These are phyloP conservation scores for Hyles lineata DNA, from an alignment of 2,888 invertebrate genomes.

Conservation along the genomic window DNA sequence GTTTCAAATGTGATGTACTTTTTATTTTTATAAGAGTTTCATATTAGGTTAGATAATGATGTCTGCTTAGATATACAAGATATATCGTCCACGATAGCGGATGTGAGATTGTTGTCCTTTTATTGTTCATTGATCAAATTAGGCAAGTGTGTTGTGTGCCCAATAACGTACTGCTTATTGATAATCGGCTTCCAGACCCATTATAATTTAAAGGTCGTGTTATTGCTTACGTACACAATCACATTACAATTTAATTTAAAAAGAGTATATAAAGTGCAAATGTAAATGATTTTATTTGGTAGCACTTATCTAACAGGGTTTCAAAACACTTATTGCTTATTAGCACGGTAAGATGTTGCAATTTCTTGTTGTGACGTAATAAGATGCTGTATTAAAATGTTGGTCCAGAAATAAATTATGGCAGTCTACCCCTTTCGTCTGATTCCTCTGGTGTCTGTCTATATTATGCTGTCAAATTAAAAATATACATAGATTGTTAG, in stretches of 20 bases:
- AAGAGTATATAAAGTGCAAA: background rate
- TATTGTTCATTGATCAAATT: slow-evolving; percentile 2
- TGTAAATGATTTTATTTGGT: background rate
- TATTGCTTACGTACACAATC: background rate
- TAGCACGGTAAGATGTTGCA: slow-evolving; percentile 12
- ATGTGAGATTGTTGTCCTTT: background rate
- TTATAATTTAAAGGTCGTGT: background rate
- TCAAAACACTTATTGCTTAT: slow-evolving; percentile 14
- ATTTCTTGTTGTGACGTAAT: background rate
- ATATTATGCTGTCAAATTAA: background rate
- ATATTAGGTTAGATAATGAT: slow-evolving; percentile 20
- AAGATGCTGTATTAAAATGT: background rate
- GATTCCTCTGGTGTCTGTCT: background rate
- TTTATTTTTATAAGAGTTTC: slow-evolving; percentile 29
- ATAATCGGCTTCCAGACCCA: background rate
- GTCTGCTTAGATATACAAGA: background rate
- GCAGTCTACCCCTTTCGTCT: background rate
- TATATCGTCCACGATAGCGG: background rate
- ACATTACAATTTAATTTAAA: background rate
- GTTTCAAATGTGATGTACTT: slow-evolving; percentile 34
- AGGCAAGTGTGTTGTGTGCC: slow-evolving; percentile 12
- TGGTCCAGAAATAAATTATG: slow-evolving; percentile 20
- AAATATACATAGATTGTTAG: slow-evolving; percentile 9
- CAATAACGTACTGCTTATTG: slow-evolving; percentile 8
- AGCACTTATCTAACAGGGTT: slow-evolving; percentile 21